Evolutionary conservation across 1,140 invertebrate genomes (phyloP).

Genomic region (Aphaenogaster ashmeadi): DNA sequence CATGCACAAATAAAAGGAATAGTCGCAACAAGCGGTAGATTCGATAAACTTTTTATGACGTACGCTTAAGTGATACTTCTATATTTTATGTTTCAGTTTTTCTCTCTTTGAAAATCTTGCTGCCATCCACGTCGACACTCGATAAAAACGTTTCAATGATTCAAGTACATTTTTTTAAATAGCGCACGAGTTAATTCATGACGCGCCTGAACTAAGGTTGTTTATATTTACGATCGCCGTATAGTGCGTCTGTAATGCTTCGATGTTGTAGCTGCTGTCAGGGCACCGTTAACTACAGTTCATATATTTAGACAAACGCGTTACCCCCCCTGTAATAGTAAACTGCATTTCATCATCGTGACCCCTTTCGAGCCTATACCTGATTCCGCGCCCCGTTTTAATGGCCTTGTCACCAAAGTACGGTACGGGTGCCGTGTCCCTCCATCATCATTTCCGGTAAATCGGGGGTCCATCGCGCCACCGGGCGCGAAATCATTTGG

Average conservation of each 20-base stretch:
- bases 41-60: neutral
- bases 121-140: too few species aligned
- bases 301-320: constrained; percentile 29
- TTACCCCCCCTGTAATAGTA: constrained; percentile 18
- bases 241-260: constrained; percentile 9
- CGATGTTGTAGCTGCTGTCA: constrained; percentile 18
- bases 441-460: constrained; percentile 54
- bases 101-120: neutral
- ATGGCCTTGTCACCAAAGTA: constrained; percentile 38
- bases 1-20: neutral
- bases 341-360: constrained; percentile 52
- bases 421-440: constrained; percentile 26
- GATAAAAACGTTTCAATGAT: neutral
- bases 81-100: neutral
- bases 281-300: constrained; percentile 5
- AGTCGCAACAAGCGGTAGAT: neutral
- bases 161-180: neutral
- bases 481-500: constrained; percentile 45
- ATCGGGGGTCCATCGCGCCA: constrained; percentile 20
- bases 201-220: neutral
- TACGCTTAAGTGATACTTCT: neutral
- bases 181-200: too few species aligned
- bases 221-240: neutral
- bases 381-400: constrained; percentile 44
- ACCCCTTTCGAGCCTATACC: neutral